Percentiles rank a stretch among this genome's conserved stretches.
phyloP scores from a whole-genome alignment of 2,113 vertebrate species.

The Martes martes region DNA sequence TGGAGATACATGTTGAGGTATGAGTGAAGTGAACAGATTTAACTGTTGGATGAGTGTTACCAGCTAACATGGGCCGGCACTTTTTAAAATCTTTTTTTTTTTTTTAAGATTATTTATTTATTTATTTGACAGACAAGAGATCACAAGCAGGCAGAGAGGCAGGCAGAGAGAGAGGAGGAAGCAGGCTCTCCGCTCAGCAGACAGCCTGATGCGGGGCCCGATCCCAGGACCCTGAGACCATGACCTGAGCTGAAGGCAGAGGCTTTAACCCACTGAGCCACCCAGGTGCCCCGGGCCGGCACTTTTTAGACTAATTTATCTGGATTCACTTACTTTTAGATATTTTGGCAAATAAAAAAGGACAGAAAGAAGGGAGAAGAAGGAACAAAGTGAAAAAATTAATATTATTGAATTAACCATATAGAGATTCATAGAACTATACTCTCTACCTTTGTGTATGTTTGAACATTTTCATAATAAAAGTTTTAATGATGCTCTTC shows the following conservation, averaged over 20 bases:
- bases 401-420: background rate
- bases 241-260: no score
- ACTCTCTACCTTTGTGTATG: background rate
- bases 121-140: no score
- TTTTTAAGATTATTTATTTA: no score
- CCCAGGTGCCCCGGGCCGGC: background rate
- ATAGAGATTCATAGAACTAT: background rate
- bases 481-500: background rate
- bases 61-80: background rate
- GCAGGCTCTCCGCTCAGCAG: no score
- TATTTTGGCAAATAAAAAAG: background rate
- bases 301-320: conserved; percentile 21
- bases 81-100: background rate
- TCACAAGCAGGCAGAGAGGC: no score
- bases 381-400: background rate
- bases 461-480: conserved; percentile 42
- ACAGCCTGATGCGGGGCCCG: no score
- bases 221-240: no score
- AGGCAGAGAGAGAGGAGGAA: no score
- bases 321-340: conserved; percentile 31
- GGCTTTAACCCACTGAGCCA: no score
- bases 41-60: conserved; percentile 13
- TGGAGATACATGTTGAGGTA: background rate
- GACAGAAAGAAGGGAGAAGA: background rate
- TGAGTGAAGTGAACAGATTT: background rate